Percentiles rank a stretch among this genome's conserved stretches.
Conservation (phyloP, 2,888 invertebrate species). For the Cacoxenus indagator region DNA sequence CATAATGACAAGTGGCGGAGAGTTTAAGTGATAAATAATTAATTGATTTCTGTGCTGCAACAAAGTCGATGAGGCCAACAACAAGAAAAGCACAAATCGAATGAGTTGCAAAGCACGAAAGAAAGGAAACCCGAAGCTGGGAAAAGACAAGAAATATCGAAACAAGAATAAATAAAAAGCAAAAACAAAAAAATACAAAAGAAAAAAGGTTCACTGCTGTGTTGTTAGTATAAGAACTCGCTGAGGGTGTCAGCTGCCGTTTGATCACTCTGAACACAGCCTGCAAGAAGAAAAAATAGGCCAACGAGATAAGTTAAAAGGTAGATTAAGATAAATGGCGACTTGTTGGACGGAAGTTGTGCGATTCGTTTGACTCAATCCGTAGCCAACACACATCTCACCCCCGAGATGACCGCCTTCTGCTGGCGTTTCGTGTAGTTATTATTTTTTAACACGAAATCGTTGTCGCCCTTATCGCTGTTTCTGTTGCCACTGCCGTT, state of each 20-base stretch:
- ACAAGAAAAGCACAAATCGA: conserved; percentile 14
- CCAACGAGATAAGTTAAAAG: conserved; percentile 64
- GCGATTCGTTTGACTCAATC: conserved; percentile 22
- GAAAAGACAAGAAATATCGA: not conserved
- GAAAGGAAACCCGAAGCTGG: conserved; percentile 5
- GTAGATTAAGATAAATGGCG: conserved; percentile 66
- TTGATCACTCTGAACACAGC: conserved; percentile 24
- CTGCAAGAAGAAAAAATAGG: conserved; percentile 43
- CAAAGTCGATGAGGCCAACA: conserved; percentile 43
- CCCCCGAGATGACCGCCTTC: not conserved
- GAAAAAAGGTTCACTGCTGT: not conserved
- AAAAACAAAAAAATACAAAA: conserved; percentile 47
- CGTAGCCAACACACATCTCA: conserved; percentile 32
- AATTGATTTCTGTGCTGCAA: conserved; percentile 67
- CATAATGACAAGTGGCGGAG: conserved; percentile 70
- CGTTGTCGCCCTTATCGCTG: conserved; percentile 30
- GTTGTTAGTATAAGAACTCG: not conserved
- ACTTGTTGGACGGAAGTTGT: conserved; percentile 44
- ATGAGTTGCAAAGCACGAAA: not conserved
- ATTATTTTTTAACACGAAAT: conserved; percentile 60
- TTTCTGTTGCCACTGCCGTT: not conserved
- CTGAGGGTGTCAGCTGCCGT: not conserved
- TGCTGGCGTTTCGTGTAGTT: conserved; percentile 30
- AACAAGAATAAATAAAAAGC: conserved; percentile 18
- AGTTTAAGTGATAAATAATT: conserved; percentile 70